Evolutionary conservation across 2,888 invertebrate genomes (phyloP), one percentile per base, ranked within the genome.

Genomic region (Gisinianus flammeolus): DNA sequence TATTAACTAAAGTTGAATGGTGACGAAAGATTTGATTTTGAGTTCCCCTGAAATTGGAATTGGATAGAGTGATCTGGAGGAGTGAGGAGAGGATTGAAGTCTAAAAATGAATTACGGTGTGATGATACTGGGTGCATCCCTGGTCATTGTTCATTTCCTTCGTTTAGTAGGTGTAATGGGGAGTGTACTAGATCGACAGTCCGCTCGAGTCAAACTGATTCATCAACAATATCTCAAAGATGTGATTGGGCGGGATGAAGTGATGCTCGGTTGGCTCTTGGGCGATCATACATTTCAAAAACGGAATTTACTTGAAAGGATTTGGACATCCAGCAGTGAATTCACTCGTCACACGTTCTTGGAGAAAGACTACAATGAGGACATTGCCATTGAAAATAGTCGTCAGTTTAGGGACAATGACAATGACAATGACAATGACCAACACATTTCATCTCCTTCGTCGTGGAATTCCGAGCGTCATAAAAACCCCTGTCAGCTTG

Each of bases 31-130:
- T n/a, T n/a, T 35, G 35, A 35, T 35, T 8, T 35, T 35, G 12
- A 35, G 5, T 35, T 35, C 12, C n/a, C n/a, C n/a, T n/a, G n/a
- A 8, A 35, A 35, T 35, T 35, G 12, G 12, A 22, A 22, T 62
- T 24, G 24, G 12, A 22, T 24, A 24, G 6, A 56, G 56, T 56
- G 22, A 24, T 24, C 12, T 10, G 26, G 24, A 19, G 6, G 62
- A 62, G 16, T 54, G 4, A 6, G 24, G 22, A 24, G 4, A 3
- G 22, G 26, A 28, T 28, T n/a, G n/a, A n/a, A n/a, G n/a, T n/a
- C n/a, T 16, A 66, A 71, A 58, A 12, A 82, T 82, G 81, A 83
- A 83, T 64, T 82, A 82, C 81, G 81, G 83, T 56, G 78, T 82
- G n/a, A 76, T 81, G 22, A 74, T 82, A 16, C 8, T 62, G 62